Evolutionary conservation across 1,140 invertebrate species (phyloP), one percentile per base, ranked within the genome.

Genomic region (Diuraphis noxia): DNA sequence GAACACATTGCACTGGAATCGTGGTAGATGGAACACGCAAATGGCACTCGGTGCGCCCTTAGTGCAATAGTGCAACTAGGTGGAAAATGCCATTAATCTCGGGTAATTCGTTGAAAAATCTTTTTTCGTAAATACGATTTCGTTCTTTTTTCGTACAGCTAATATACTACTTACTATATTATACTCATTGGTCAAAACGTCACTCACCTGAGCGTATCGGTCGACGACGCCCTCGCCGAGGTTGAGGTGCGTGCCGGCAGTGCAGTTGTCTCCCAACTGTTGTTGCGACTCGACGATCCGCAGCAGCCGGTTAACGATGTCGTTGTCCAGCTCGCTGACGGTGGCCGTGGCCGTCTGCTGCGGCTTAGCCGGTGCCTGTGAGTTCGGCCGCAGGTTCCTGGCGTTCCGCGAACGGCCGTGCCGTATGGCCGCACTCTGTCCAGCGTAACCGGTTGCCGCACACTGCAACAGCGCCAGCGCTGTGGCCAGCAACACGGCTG

Each of bases 151-250:
- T 43, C 41, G 41, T 43, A 43, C 2, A 43, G 41, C 1, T 43
- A 10, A 43, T 43, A 43, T 43, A 43, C 41, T 43, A 43, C 7
- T 10, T 43, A 7, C n/a, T n/a, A 43, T 10, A 43, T 43, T 46
- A 46, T 46, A 46, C n/a, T n/a, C n/a, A n/a, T n/a, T n/a, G 43
- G 3, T 49, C 46, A 49, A 30, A 30, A 63, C 10, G 23, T 34
- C 25, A 46, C 56, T 30, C n/a, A 97, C 97, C 94, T 98, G 97
- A 36, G 97, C 98, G 93, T 98, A 98, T 92, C 97, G 96, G 94
- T 98, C 97, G 40, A 99, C 98, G 7, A 99, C 98, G 5, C 98
- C 98, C 94, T 98, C 97, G 19, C 98, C 98, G 34, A 99, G 95
- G 94, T 97, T 98, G 79, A 98, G 95, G 93, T 97, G 96, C 0